Conservation (phyloP, 2,113 vertebrate species). For the Cyprichromis sp. region DNA sequence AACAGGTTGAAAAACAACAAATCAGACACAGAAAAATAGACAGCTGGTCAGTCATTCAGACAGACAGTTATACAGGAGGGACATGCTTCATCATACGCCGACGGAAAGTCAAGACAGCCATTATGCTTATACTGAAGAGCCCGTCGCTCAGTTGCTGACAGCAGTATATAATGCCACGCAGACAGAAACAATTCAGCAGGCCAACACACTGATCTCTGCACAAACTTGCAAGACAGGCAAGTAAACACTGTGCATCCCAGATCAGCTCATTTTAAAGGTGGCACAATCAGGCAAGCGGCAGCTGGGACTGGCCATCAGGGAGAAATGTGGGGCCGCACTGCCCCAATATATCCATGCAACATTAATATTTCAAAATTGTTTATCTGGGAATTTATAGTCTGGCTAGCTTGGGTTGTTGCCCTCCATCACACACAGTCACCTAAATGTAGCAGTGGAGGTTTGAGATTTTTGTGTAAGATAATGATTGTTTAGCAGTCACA, state of each 20-base stretch:
- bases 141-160: neutral
- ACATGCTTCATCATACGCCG: neutral
- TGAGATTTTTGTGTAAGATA: neutral
- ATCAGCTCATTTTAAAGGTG: slow-evolving; percentile 39
- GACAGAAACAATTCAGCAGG: neutral
- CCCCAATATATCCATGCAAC: slow-evolving; percentile 55
- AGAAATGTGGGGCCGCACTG: slow-evolving; percentile 34
- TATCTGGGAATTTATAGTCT: slow-evolving; percentile 47
- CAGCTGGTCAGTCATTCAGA: slow-evolving; percentile 8
- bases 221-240: neutral
- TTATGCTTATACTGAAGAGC: slow-evolving; percentile 4
- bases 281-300: slow-evolving; percentile 36
- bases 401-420: neutral
- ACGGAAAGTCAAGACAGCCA: slow-evolving; percentile 10
- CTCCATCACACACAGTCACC: slow-evolving; percentile 4
- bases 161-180: neutral
- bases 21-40: neutral
- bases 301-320: slow-evolving; percentile 53
- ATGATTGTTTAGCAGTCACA: neutral
- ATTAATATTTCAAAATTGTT: slow-evolving; percentile 61
- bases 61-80: neutral
- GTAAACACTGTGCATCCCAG: neutral
- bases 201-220: neutral
- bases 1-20: neutral
- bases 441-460: neutral